These are phyloP conservation scores for Murina feae DNA, from an alignment of 2,113 vertebrate species.

Conservation along the genomic window DNA sequence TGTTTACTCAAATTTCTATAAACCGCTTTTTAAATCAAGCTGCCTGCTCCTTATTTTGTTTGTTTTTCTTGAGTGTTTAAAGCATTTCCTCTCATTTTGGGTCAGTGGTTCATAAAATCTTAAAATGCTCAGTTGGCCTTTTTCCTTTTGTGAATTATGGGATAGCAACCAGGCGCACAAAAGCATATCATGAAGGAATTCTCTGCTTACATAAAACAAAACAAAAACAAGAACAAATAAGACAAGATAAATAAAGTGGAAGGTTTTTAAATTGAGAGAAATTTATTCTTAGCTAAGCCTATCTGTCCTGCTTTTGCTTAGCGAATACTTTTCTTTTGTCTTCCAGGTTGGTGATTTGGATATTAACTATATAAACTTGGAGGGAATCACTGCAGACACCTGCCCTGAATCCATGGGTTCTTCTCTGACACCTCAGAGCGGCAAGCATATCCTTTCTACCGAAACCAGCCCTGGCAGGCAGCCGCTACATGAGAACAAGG, in stretches of 20 bases:
- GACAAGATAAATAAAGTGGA: not conserved
- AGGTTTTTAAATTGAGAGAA: not conserved
- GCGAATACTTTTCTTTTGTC: conserved; percentile 25
- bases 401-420: conserved; percentile 73
- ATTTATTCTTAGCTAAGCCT: not conserved
- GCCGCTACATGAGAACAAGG: conserved; percentile 55
- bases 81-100: not conserved
- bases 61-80: not conserved
- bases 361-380: conserved; percentile 64
- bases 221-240: not conserved
- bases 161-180: not conserved
- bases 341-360: conserved; percentile 80
- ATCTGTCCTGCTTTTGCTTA: conserved; percentile 15
- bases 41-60: not conserved
- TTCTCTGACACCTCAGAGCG: conserved; percentile 37
- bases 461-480: not conserved
- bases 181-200: not conserved
- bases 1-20: not conserved
- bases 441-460: conserved; percentile 34
- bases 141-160: not conserved
- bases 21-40: not conserved
- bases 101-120: conserved; percentile 1
- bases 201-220: not conserved
- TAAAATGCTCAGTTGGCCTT: not conserved
- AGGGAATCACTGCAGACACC: conserved; percentile 73